phyloP scores from a whole-genome alignment of 2,888 invertebrate species.

The Iselma pallidipennis region DNA sequence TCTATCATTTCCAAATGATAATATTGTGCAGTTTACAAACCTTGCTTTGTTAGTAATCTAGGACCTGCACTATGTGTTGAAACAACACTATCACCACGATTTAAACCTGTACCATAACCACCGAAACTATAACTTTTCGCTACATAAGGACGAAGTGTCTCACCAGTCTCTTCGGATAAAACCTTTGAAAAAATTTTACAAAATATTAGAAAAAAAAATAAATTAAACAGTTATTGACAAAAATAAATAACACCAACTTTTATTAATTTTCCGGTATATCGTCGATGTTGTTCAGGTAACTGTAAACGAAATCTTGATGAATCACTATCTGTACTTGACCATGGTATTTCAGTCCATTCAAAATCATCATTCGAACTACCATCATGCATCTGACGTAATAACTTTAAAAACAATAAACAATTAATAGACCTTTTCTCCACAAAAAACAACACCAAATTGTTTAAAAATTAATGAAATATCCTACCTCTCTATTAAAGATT shows the following conservation, averaged over 20 bases:
- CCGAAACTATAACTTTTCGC: slow-evolving; percentile 89
- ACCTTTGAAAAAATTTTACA: slow-evolving; percentile 56
- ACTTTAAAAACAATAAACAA: not conserved
- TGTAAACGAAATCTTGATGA: slow-evolving; percentile 53
- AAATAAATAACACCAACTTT: too few relatives aligned
- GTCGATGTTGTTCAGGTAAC: slow-evolving; percentile 56
- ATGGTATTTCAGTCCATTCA: slow-evolving; percentile 57
- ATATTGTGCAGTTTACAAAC: slow-evolving; percentile 51
- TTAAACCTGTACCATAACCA: slow-evolving; percentile 66
- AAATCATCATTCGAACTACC: slow-evolving; percentile 58
- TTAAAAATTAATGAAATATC: not conserved
- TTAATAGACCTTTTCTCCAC: not conserved
- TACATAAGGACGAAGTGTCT: slow-evolving; percentile 61
- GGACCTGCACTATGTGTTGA: slow-evolving; percentile 67
- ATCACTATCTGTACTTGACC: slow-evolving; percentile 63
- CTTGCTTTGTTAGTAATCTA: slow-evolving; percentile 77
- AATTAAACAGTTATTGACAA: slow-evolving; percentile 11
- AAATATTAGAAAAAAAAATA: too few relatives aligned
- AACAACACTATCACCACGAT: slow-evolving; percentile 66
- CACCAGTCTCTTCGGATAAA: slow-evolving; percentile 61
- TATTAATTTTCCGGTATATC: slow-evolving; percentile 56
- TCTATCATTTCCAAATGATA: not conserved
- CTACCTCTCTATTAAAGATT: slow-evolving; percentile 70
- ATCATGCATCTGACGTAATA: slow-evolving; percentile 47
- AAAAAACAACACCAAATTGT: not conserved